phyloP scores from a whole-genome alignment of 2,888 invertebrate species.

The Hyalella azteca region DNA sequence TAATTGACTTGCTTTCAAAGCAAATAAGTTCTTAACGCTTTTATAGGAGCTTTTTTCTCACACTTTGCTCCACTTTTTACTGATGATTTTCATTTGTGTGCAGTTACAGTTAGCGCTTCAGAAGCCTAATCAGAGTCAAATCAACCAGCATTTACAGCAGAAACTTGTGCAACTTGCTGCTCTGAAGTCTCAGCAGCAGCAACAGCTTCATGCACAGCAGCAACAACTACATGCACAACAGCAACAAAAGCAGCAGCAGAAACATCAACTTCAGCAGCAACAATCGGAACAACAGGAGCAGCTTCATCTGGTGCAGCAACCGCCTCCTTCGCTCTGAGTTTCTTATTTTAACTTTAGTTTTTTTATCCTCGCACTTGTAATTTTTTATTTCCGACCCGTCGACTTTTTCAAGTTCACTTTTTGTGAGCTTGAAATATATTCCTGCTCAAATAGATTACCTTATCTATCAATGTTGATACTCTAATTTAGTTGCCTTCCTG shows the following conservation, averaged over 20 bases:
- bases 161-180: conserved; percentile 38
- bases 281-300: not conserved
- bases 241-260: conserved; percentile 8
- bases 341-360: not conserved
- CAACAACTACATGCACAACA: conserved; percentile 41
- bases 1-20: too few relatives aligned
- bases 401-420: too few relatives aligned
- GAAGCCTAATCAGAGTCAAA: conserved; percentile 27
- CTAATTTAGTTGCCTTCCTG: too few relatives aligned
- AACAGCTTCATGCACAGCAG: conserved; percentile 46
- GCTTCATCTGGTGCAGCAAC: conserved; percentile 1
- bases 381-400: not conserved
- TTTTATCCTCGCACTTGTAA: not conserved
- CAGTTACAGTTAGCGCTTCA: conserved; percentile 17
- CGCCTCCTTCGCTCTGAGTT: conserved; percentile 4
- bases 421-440: too few relatives aligned
- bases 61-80: too few relatives aligned
- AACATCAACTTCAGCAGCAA: not conserved
- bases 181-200: conserved; percentile 45
- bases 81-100: not conserved
- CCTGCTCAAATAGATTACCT: too few relatives aligned
- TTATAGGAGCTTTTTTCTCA: too few relatives aligned
- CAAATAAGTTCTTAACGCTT: too few relatives aligned
- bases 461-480: too few relatives aligned
- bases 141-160: conserved; percentile 33